Base-by-base conservation (phyloP, 2,888 invertebrate genomes). In the Bembecia ichneumoniformis region DNA sequence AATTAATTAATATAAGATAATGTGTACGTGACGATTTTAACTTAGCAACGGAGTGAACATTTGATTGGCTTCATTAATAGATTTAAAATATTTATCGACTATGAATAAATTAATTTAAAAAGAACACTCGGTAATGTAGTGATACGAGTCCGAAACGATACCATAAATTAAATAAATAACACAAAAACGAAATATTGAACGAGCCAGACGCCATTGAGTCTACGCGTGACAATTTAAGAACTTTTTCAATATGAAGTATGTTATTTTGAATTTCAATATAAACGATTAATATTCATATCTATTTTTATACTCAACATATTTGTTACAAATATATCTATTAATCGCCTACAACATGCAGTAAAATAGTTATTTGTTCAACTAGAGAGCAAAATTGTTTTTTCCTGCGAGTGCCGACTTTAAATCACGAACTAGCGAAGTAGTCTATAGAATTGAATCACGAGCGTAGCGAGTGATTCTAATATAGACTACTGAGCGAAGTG, bases 181-280 rank as follows among this genome's bases (percentile, higher is more conserved):
- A 58, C 58, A 63, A 64, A 61, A 59, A 62, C 50, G 51, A 43
- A 54, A 57, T 58, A 46, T 48, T 36, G 49, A 50, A 53, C 51
- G 40, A 56, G 51, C 35, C 58, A 60, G 80, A 62, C 78, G 81
- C 79, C 82, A 60, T 52, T 49, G 51, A 62, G 77, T 77, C 77
- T 77, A 55, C 60, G 48, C 49, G 55, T 56, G 58, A 66, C 73
- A 70, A 70, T 71, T 65, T 64, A 28, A 61, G 60, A 63, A 62
- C 62, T 66, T 71, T 46, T 28, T 67, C 63, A 65, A 71, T 66
- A 62, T 56, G 55, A 58, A 58, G 63, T 57, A 62, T 62, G 67
- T 65, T 60, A 66, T 59, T 63, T 62, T 55, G 66, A 67, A 74
- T 59, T 48, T 47, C 35, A 51, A 51, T 36, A 40, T 17, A 35